phyloP scores from a whole-genome alignment of 2,888 invertebrate genomes.

The Lampropteryx suffumata region DNA sequence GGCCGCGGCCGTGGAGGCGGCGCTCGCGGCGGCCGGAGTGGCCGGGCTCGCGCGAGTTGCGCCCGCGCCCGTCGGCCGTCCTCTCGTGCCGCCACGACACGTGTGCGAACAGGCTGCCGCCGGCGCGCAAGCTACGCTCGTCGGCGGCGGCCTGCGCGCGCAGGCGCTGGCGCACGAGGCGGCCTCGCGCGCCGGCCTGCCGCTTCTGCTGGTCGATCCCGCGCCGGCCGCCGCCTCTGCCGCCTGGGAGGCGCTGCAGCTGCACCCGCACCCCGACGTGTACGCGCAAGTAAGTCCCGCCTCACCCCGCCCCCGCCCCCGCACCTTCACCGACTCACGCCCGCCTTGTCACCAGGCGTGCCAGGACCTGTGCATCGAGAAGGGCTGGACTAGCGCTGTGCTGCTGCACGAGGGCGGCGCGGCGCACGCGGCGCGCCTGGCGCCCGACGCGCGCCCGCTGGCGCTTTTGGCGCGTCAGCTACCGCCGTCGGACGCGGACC shows the following conservation, averaged over 20 bases:
- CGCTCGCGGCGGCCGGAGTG: slow-evolving; percentile 11
- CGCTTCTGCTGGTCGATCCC: slow-evolving; percentile 52
- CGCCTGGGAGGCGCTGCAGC: slow-evolving; percentile 52
- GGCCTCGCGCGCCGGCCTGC: slow-evolving; percentile 57
- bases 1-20: slow-evolving; percentile 21
- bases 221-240: slow-evolving; percentile 43
- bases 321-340: no score
- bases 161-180: slow-evolving; percentile 49
- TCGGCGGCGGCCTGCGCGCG: slow-evolving; percentile 38
- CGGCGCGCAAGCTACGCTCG: slow-evolving; percentile 35
- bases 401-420: slow-evolving; percentile 66
- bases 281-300: no score
- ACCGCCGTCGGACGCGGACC: slow-evolving; percentile 53
- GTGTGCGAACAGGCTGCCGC: slow-evolving; percentile 32
- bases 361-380: slow-evolving; percentile 53
- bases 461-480: slow-evolving; percentile 57
- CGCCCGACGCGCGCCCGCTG: slow-evolving; percentile 42
- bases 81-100: slow-evolving; percentile 40
- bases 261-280: slow-evolving; percentile 54
- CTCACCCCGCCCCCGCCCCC: no score
- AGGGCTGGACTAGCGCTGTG: slow-evolving; percentile 67
- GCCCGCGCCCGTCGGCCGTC: slow-evolving; percentile 30
- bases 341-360: no score
- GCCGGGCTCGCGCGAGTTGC: slow-evolving; percentile 38
- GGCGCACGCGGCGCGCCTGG: slow-evolving; percentile 42